These are phyloP conservation scores for Stylophora pistillata DNA, from an alignment of 64 coral and sea anemone genomes.

Conservation along the genomic window DNA sequence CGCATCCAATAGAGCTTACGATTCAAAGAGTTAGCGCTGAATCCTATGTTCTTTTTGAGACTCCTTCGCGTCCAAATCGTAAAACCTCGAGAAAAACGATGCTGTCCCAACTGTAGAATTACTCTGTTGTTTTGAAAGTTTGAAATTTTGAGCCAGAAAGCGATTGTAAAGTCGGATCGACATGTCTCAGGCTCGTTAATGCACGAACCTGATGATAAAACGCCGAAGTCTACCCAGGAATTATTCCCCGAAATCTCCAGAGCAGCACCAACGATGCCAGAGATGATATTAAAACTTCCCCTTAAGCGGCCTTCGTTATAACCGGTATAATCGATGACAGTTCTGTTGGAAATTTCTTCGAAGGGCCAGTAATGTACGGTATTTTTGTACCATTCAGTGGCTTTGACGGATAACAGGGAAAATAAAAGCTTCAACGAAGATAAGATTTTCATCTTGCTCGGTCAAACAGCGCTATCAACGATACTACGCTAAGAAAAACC, in stretches of 20 bases:
- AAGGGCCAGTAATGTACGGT: slow-evolving; percentile 88
- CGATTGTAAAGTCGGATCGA: slow-evolving; percentile 56
- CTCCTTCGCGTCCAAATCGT: slow-evolving; percentile 79
- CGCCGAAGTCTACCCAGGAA: slow-evolving; percentile 66
- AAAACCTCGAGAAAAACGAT: slow-evolving; percentile 77
- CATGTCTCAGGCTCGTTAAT: slow-evolving; percentile 61
- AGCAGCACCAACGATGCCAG: slow-evolving; percentile 76
- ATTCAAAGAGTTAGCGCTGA: slow-evolving; percentile 46
- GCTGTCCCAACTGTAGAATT: slow-evolving; percentile 72
- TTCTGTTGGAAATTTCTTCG: slow-evolving; percentile 44
- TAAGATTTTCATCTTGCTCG: slow-evolving; percentile 1
- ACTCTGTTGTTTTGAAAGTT: slow-evolving; percentile 71
- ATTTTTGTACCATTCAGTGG: slow-evolving; percentile 76
- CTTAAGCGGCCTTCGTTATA: slow-evolving; percentile 63
- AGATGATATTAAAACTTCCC: slow-evolving; percentile 47
- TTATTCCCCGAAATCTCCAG: slow-evolving; percentile 42
- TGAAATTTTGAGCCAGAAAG: slow-evolving; percentile 83
- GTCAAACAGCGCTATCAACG: background rate
- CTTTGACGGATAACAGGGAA: slow-evolving; percentile 51
- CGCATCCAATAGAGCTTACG: slow-evolving; percentile 17
- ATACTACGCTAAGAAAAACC: background rate
- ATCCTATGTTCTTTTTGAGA: slow-evolving; percentile 56
- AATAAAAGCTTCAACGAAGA: slow-evolving; percentile 27
- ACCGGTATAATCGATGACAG: slow-evolving; percentile 55
- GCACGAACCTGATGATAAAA: slow-evolving; percentile 58